A percentile compares a stretch with the other conserved stretches of the same genome.
Evolutionary conservation across 1,140 invertebrate genomes (phyloP).

Genomic region (Drosophila paulistorum): DNA sequence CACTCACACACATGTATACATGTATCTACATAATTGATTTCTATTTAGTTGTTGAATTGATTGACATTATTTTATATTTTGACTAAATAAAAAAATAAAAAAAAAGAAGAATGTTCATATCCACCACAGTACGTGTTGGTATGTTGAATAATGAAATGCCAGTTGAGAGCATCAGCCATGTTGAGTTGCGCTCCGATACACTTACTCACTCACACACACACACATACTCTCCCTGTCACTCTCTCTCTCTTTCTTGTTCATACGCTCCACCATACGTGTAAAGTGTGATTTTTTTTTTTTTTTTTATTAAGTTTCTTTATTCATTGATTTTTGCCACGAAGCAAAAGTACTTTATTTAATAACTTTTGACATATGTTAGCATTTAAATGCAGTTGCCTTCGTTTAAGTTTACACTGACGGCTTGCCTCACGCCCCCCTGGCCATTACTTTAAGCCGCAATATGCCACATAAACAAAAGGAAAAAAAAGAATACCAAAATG

Average conservation of each 20-base stretch:
- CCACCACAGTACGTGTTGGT: conserved; percentile 56
- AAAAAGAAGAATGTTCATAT: conserved; percentile 29
- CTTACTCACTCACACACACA: conserved; percentile 53
- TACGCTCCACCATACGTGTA: conserved; percentile 37
- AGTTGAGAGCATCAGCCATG: conserved; percentile 62
- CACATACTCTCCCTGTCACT: conserved; percentile 29
- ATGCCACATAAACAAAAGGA: conserved; percentile 73
- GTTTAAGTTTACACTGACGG: not conserved
- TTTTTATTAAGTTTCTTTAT: conserved; percentile 38
- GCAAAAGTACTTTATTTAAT: conserved; percentile 19
- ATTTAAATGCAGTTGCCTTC: conserved; percentile 24
- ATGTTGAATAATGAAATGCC: conserved; percentile 18
- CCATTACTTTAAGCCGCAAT: conserved; percentile 29
- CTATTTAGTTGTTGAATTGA: not conserved
- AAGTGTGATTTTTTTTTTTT: conserved; percentile 42
- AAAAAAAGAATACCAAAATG: conserved; percentile 19
- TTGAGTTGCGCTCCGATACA: conserved; percentile 75
- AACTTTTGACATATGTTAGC: conserved; percentile 14
- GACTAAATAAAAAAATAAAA: conserved; percentile 29
- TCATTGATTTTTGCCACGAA: conserved; percentile 65
- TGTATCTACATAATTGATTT: not conserved
- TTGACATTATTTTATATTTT: conserved; percentile 8
- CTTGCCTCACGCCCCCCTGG: not conserved
- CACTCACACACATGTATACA: not conserved
- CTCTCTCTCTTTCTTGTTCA: conserved; percentile 25